Conservation (phyloP, 2,797 vertebrate species). For the Manis pentadactyla region DNA sequence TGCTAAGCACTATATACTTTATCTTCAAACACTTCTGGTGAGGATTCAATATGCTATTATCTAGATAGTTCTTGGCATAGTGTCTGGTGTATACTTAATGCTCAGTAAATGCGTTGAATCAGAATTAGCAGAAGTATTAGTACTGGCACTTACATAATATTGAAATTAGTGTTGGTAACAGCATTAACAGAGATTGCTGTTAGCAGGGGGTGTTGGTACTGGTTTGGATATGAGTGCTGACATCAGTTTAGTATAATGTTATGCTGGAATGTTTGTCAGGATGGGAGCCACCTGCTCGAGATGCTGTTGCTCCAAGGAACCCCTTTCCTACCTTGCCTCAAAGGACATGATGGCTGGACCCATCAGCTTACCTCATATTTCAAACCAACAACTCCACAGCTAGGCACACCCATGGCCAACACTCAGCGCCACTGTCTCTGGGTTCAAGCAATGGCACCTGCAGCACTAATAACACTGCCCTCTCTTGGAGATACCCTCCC, state of each 20-base stretch:
- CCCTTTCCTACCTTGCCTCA: background rate
- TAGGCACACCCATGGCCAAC: background rate
- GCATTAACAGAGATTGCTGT: background rate
- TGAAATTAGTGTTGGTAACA: background rate
- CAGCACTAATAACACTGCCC: background rate
- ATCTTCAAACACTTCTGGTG: background rate
- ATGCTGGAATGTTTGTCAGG: background rate
- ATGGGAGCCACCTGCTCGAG: background rate
- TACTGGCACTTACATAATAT: background rate
- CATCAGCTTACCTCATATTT: background rate
- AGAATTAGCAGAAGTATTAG: slow-evolving; percentile 8
- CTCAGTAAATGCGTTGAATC: background rate
- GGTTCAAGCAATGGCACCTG: background rate
- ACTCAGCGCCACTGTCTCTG: background rate
- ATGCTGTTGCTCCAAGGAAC: background rate
- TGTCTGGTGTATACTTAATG: background rate
- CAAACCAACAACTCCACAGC: background rate
- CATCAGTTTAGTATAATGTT: background rate
- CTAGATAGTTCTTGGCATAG: slow-evolving; percentile 37
- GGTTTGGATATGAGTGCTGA: background rate
- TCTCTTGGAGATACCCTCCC: background rate
- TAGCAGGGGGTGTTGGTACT: background rate
- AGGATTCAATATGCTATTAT: slow-evolving; percentile 23
- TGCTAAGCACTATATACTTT: background rate
- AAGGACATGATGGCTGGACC: background rate